Conservation (phyloP, 2,113 vertebrate genomes). For the Zootoca vivipara region DNA sequence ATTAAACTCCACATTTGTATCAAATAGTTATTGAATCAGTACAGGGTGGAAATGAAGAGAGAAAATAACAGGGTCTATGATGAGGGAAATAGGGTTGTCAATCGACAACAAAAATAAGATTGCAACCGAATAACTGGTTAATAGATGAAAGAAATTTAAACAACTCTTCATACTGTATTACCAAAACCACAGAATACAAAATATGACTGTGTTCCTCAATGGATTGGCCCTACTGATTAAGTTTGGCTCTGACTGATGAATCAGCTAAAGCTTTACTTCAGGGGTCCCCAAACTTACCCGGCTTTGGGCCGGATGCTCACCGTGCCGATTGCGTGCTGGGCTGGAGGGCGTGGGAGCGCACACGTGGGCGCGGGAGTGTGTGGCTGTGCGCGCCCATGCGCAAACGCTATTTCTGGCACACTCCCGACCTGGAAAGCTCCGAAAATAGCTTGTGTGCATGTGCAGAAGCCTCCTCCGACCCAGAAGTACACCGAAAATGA, state of each 20-base stretch:
- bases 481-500: too few species aligned
- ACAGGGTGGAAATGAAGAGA: not conserved
- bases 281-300: too few species aligned
- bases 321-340: too few species aligned
- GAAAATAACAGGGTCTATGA: not conserved
- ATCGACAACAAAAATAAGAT: not conserved
- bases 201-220: not conserved
- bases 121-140: not conserved
- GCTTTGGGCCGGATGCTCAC: too few species aligned
- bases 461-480: too few species aligned
- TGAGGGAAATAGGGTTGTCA: not conserved
- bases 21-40: not conserved
- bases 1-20: constrained; percentile 48
- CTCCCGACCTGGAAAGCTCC: too few species aligned
- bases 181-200: not conserved
- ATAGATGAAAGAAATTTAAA: not conserved
- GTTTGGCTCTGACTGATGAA: not conserved
- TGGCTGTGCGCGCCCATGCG: too few species aligned
- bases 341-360: too few species aligned
- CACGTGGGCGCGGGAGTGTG: too few species aligned
- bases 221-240: not conserved
- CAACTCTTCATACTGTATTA: not conserved
- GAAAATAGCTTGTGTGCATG: too few species aligned
- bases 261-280: not conserved
- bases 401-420: too few species aligned